Evolutionary conservation across 2,113 vertebrate species (phyloP).

Genomic region (Platanista minor): DNA sequence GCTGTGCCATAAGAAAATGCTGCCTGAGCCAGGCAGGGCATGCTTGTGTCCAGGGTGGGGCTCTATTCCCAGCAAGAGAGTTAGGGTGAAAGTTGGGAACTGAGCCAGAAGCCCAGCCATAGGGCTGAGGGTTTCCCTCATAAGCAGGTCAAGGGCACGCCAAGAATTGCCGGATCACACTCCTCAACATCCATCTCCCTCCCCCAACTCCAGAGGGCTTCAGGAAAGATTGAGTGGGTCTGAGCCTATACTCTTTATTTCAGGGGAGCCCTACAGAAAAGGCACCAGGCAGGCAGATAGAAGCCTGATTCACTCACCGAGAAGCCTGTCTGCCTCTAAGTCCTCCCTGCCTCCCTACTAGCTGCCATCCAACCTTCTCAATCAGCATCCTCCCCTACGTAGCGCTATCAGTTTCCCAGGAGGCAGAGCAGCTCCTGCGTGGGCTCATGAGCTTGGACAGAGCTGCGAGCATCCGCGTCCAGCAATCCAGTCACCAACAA

Average conservation of each 20-base stretch:
- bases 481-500: slow-evolving; percentile 19
- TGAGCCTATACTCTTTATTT: background rate
- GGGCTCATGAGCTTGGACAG: background rate
- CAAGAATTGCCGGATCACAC: background rate
- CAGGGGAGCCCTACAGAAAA: background rate
- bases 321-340: background rate
- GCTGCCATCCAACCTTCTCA: background rate
- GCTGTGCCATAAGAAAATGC: background rate
- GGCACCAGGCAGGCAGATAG: background rate
- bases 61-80: background rate
- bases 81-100: background rate
- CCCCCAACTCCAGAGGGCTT: background rate
- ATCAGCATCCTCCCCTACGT: background rate
- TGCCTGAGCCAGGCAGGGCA: background rate
- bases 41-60: background rate
- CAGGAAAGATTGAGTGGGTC: background rate
- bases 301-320: background rate
- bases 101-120: background rate
- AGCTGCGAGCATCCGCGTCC: background rate
- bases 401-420: background rate
- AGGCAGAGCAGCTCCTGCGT: background rate
- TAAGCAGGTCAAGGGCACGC: background rate
- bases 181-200: no score
- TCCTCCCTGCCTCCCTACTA: background rate
- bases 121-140: background rate